Evolutionary conservation across 2,113 vertebrate species (phyloP), one percentile per base, ranked within the genome.

Genomic region (Eubucco bourcierii): DNA sequence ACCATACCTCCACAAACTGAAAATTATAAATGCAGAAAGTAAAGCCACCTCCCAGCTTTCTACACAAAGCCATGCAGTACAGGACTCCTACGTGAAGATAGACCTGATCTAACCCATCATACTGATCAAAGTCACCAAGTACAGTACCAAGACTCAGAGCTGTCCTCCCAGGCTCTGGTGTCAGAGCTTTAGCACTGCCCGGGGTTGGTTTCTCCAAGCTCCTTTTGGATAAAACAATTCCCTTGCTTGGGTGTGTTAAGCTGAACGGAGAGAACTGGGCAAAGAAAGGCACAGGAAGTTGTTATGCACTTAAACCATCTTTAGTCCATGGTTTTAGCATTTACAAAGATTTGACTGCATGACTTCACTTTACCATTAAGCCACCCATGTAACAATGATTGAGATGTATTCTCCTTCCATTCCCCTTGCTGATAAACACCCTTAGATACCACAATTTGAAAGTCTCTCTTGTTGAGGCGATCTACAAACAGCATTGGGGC

Each of bases 81-180:
- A 77, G 13, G 80, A 21, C 19, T 74, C 19, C 12, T 50, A 8
- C 24, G 58, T 24, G 53, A 41, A 58, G 37, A 46, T 0, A 2
- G 47, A n/a, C 31, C 27, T 41, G 58, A 29, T 12, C 27, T 6
- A 12, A 41, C 4, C 44, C 41, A 14, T 2, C 6, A 10, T 10
- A 41, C n/a, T 21, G 58, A 55, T 73, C 59, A 76, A 58, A 56
- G 64, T 11, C 77, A 61, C 71, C 2, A 0, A 37, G 55, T 8
- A 13, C 28, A 10, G 80, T 5, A 73, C 47, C 33, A 12, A 66
- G 28, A 59, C 18, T 16, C 19, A 31, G 19, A 18, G 10, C 0
- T 6, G 4, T 0, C 87, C 34, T 37, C 41, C 8, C 27, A 46
- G n/a, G 23, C 15, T 9, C 55, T 19, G 0, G 0, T 23, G 21